Evolutionary conservation across 2,888 invertebrate genomes (phyloP).

Genomic region (Actias luna): DNA sequence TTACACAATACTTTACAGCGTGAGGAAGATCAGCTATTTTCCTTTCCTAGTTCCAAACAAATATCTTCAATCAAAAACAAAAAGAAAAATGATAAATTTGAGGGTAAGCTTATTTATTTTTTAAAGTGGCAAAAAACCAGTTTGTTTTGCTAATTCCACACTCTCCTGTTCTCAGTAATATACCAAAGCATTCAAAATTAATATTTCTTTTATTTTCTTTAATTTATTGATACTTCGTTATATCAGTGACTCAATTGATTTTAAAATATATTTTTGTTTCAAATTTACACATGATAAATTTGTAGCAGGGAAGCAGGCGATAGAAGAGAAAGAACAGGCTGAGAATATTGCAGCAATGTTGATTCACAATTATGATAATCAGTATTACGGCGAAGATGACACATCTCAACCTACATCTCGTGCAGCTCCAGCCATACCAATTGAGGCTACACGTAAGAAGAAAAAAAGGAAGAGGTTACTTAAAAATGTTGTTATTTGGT

Average conservation of each 20-base stretch:
- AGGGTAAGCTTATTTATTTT: conserved; percentile 34
- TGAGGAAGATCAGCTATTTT: conserved; percentile 57
- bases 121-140: background rate
- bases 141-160: too few species aligned
- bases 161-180: too few species aligned
- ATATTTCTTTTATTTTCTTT: background rate
- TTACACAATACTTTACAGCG: conserved; percentile 55
- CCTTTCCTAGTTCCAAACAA: conserved; percentile 48
- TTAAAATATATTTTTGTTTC: background rate
- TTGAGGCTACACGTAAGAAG: conserved; percentile 63
- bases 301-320: conserved; percentile 49
- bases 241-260: background rate
- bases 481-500: too few species aligned
- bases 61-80: conserved; percentile 44
- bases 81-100: conserved; percentile 56
- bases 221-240: background rate
- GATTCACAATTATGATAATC: conserved; percentile 62
- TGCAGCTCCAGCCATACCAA: conserved; percentile 59
- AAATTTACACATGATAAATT: conserved; percentile 47
- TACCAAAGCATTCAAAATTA: too few species aligned
- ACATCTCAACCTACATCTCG: conserved; percentile 73
- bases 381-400: conserved; percentile 70
- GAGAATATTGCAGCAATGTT: conserved; percentile 58
- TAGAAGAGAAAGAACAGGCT: conserved; percentile 63
- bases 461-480: conserved; percentile 70